Evolutionary conservation across 2,113 vertebrate species (phyloP), one percentile per base, ranked within the genome.

Genomic region (Bubo blakistoni): DNA sequence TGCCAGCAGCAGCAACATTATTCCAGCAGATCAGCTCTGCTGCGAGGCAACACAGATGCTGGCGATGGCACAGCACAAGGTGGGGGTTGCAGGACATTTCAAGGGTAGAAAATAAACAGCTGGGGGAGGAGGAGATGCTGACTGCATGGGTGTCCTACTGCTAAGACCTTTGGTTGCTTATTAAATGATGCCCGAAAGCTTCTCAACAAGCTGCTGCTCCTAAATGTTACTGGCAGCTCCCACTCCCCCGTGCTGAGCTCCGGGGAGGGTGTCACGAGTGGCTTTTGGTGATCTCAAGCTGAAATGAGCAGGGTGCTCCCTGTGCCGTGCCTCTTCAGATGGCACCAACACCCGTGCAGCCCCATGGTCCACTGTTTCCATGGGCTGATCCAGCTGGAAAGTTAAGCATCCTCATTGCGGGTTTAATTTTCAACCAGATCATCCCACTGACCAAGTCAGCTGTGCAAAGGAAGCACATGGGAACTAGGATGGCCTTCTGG

Each of bases 61-160:
- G 93, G 86, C 6, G 16, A 67, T 22, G 83, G 93, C 87, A 84
- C 65, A 42, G 96, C 84, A 55, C 85, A 34, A 73, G 83, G 42
- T 51, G 90, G 74, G 81, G 90, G 90, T 36, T 88, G 92, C 90
- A 90, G 96, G 96, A 92, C 90, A 17, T 85, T 93, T 88, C 94
- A 95, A 94, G 95, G 96, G 85, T 80, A 92, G 81, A 76, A 93
- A 90, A 93, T 44, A 81, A 97, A 94, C 94, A 96, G 92, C 90
- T 93, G 92, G 85, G 73, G 74, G 78, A 87, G 95, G 87, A 95
- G 90, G 89, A 96, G 88, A 94, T 94, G 94, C 94, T 94, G 81
- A 81, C 90, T 67, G n/a, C 2, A 1, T 0, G 19, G 65, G 73
- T 67, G 71, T 79, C 79, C 88, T 88, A 76, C 74, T 55, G 70